These are phyloP conservation scores for Alethe castanea DNA, from an alignment of 2,113 vertebrate genomes.

Conservation along the genomic window DNA sequence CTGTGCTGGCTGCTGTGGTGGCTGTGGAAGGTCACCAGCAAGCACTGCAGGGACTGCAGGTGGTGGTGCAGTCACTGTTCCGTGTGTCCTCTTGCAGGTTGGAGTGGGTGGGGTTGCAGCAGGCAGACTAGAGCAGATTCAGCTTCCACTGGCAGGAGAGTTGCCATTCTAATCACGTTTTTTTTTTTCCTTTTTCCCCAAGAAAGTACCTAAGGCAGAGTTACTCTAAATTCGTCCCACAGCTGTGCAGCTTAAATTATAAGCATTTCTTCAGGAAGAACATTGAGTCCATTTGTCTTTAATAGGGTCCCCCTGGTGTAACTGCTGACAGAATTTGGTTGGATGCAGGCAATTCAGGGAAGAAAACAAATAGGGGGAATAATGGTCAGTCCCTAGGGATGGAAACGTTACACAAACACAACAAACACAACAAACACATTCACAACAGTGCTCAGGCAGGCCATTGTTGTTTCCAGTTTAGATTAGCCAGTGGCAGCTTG, in stretches of 20 bases:
- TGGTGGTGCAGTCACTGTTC: not conserved
- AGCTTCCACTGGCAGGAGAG: not conserved
- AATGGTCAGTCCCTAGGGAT: not conserved
- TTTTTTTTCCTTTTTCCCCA: not conserved
- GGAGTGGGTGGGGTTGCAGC: not conserved
- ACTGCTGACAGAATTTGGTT: conserved; percentile 26
- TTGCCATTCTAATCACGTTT: not conserved
- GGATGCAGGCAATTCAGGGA: conserved; percentile 31
- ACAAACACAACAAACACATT: too few species aligned
- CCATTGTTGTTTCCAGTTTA: conserved; percentile 9
- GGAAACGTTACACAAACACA: conserved; percentile 13
- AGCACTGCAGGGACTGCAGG: not conserved
- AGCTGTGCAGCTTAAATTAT: not conserved
- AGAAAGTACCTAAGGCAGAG: not conserved
- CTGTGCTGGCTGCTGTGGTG: not conserved
- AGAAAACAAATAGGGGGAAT: not conserved
- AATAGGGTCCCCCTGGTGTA: not conserved
- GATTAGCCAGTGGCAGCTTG: conserved; percentile 11
- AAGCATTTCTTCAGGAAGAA: conserved; percentile 15
- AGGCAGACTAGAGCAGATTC: not conserved
- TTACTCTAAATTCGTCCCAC: not conserved
- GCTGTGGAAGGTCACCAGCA: fast-evolving
- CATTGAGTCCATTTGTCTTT: conserved; percentile 21
- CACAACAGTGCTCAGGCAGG: not conserved
- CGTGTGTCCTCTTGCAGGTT: not conserved